phyloP scores from a whole-genome alignment of 2,888 invertebrate genomes.

The Dryococelus australis region DNA sequence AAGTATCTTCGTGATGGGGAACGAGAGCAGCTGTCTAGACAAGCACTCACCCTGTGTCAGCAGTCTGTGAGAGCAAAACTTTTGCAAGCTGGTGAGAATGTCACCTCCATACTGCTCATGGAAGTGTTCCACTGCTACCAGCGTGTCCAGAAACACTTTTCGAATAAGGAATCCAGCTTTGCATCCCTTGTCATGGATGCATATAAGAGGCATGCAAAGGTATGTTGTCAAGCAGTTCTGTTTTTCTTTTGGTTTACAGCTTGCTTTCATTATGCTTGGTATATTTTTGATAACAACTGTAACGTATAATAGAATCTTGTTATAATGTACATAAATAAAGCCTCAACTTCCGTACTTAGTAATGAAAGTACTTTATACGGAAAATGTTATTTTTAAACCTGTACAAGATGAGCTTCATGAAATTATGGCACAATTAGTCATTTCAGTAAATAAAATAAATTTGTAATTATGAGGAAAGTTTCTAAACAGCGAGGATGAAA shows the following conservation, averaged over 20 bases:
- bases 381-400: too few species aligned
- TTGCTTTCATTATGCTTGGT: too few species aligned
- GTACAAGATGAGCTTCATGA: too few species aligned
- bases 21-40: conserved; percentile 79
- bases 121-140: conserved; percentile 74
- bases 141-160: conserved; percentile 69
- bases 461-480: too few species aligned
- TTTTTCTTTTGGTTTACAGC: not conserved
- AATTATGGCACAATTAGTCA: too few species aligned
- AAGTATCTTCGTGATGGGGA: conserved; percentile 87
- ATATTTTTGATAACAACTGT: too few species aligned
- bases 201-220: conserved; percentile 71
- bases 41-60: conserved; percentile 77
- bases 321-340: too few species aligned
- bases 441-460: too few species aligned
- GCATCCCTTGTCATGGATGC: conserved; percentile 72
- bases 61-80: conserved; percentile 66
- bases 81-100: conserved; percentile 54
- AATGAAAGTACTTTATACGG: too few species aligned
- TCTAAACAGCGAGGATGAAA: too few species aligned
- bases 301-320: too few species aligned
- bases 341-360: too few species aligned
- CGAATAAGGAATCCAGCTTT: conserved; percentile 67
- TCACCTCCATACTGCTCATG: conserved; percentile 56
- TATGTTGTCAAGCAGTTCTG: conserved; percentile 53